Base-by-base conservation (phyloP, 1,140 invertebrate species). In the Drosophila seguyi region DNA sequence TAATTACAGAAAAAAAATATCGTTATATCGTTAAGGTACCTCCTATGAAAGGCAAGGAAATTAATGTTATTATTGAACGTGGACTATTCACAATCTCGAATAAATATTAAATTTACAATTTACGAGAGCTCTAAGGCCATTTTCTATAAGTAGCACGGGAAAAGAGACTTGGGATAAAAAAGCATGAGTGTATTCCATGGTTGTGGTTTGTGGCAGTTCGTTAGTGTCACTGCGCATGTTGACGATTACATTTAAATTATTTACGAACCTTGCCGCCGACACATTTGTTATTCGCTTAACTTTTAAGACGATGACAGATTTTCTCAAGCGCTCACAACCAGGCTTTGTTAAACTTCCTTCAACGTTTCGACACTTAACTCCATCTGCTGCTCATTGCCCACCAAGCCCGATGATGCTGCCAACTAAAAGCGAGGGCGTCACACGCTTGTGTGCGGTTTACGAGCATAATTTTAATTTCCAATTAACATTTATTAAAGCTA, bases 241-340 rank as follows among this genome's bases (percentile, higher is more conserved):
- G 79, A 81, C 82, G 83, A 86, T 86, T 86, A 86, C 82, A 86
- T 86, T 86, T 86, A 86, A 86, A 86, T 81, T 86, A 86, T 86
- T 86, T 81, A 86, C 83, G 79, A 86, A 79, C 74, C 48, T 38
- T 52, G 39, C 55, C 66, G 52, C 57, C 78, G 65, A 73, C 83
- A 72, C 82, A 86, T 86, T 86, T 86, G 79, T 86, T 86, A 86
- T 86, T 86, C 83, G 83, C 83, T 86, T 86, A 79, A 81, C 83
- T 82, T 86, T 86, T 86, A 86, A 86, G 76, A 48, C 67, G 62
- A 47, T 85, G 69, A 62, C 82, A 69, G 82, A 79, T 86, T 86
- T 81, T 45, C 66, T 36, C 61, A 55, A 65, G 65, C 61, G 69
- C 62, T 27, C 20, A 36, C 18, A 36, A 16, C 22, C 50, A 36